phyloP scores from a whole-genome alignment of 2,888 invertebrate species.

The Lagria hirta region DNA sequence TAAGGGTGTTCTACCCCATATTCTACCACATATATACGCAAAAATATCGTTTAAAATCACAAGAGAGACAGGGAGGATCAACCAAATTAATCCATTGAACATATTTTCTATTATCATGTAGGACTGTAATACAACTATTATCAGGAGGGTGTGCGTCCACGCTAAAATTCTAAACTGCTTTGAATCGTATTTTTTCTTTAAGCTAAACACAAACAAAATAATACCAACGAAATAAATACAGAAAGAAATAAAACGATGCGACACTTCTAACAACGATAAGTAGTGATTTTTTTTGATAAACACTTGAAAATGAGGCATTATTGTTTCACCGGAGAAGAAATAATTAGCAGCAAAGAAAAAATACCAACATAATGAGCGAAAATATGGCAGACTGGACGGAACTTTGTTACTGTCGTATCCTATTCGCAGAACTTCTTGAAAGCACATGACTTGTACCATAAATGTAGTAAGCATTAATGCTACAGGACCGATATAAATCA shows the following conservation, averaged over 20 bases:
- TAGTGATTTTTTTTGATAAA: constrained; percentile 46
- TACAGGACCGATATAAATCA: constrained; percentile 91
- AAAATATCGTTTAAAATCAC: constrained; percentile 99
- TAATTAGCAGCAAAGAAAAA: constrained; percentile 96
- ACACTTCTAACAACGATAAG: constrained; percentile 85
- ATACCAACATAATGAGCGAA: constrained; percentile 93
- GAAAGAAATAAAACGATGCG: constrained; percentile 96
- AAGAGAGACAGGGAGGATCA: constrained; percentile 96
- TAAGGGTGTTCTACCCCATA: constrained; percentile 96
- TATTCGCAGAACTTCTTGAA: constrained; percentile 97
- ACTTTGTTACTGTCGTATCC: constrained; percentile 96
- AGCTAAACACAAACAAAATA: constrained; percentile 94
- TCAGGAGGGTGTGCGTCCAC: constrained; percentile 96
- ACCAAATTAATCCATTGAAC: constrained; percentile 91
- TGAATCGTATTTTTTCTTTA: constrained; percentile 95
- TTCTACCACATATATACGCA: constrained; percentile 99
- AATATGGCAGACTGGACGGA: constrained; percentile 83
- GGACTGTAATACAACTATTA: constrained; percentile 96
- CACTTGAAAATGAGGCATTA: constrained; percentile 73
- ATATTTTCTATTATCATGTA: constrained; percentile 97
- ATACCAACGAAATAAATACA: constrained; percentile 93
- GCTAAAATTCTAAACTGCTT: constrained; percentile 98
- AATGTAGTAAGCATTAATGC: constrained; percentile 92
- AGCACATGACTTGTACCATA: constrained; percentile 96
- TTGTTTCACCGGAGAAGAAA: constrained; percentile 97